A percentile compares a stretch with the other conserved stretches of the same genome.
Conservation (phyloP, 2,797 vertebrate genomes). For the Syngnathus acus region DNA sequence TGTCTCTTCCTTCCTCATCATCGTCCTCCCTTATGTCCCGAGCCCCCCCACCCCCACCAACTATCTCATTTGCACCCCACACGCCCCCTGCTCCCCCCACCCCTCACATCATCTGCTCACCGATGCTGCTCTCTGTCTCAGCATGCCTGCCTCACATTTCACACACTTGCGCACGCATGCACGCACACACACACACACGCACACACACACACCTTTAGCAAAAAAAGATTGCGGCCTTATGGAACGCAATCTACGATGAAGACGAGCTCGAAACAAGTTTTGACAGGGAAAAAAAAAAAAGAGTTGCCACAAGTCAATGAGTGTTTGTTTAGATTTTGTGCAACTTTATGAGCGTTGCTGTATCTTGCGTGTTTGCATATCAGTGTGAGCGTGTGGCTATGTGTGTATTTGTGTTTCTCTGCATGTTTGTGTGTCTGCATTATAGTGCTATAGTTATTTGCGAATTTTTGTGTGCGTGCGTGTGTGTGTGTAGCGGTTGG, state of each 20-base stretch:
- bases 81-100: slow-evolving; percentile 3
- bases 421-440: no score
- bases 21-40: no score
- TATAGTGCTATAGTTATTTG: no score
- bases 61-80: no score
- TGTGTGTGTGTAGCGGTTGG: slow-evolving; percentile 19
- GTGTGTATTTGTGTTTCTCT: no score
- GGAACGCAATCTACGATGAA: no score
- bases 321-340: background rate
- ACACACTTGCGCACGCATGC: slow-evolving; percentile 8
- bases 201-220: slow-evolving; percentile 1
- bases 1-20: no score
- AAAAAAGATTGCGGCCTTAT: no score
- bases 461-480: slow-evolving; percentile 14
- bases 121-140: slow-evolving; percentile 41
- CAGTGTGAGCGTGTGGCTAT: no score
- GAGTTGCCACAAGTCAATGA: slow-evolving; percentile 7
- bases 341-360: slow-evolving; percentile 16
- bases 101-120: slow-evolving; percentile 26
- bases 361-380: background rate
- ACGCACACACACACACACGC: slow-evolving; percentile 17
- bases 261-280: no score
- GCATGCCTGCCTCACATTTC: slow-evolving; percentile 54
- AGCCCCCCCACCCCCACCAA: no score
- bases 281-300: no score